Percentiles rank a stretch among this genome's conserved stretches.
phyloP scores from a whole-genome alignment of 2,797 vertebrate genomes.

The Geotrypetes seraphini region DNA sequence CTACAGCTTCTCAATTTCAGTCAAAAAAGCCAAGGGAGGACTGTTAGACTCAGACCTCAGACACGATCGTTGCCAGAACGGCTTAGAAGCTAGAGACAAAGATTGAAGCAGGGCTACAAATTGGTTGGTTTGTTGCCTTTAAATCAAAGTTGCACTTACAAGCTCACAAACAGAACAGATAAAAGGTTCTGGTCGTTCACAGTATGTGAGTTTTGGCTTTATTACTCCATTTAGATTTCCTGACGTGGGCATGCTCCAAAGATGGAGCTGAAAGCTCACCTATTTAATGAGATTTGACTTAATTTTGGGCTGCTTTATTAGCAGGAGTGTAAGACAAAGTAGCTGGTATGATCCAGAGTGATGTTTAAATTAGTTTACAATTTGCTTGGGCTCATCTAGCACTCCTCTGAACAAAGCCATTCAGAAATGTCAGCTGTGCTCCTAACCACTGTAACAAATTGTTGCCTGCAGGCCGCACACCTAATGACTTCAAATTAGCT shows the following conservation, averaged over 20 bases:
- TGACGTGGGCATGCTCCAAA: conserved; percentile 20
- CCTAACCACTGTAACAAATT: conserved; percentile 96
- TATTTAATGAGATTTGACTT: conserved; percentile 62
- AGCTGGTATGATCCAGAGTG: conserved; percentile 92
- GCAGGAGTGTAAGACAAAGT: conserved; percentile 82
- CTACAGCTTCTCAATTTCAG: too few species aligned
- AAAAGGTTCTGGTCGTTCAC: conserved; percentile 5
- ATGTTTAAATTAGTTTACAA: conserved; percentile 99
- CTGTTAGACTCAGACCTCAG: too few species aligned
- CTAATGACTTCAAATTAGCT: conserved; percentile 99
- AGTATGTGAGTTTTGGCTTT: conserved; percentile 3
- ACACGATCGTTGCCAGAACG: too few species aligned
- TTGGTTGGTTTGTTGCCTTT: conserved; percentile 1
- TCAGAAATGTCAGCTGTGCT: conserved; percentile 81
- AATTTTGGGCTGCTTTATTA: conserved; percentile 82
- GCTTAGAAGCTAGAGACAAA: background rate
- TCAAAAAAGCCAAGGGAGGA: too few species aligned
- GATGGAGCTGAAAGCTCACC: conserved; percentile 43
- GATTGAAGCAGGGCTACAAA: conserved; percentile 1
- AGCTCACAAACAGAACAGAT: conserved; percentile 16
- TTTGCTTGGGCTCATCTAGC: conserved; percentile 94
- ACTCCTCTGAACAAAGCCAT: conserved; percentile 91
- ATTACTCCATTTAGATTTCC: conserved; percentile 16
- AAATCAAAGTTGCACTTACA: conserved; percentile 5
- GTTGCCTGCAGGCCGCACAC: conserved; percentile 92